Evolutionary conservation across 2,888 invertebrate genomes (phyloP), one percentile per base, ranked within the genome.

Genomic region (Hypsopygia costalis): DNA sequence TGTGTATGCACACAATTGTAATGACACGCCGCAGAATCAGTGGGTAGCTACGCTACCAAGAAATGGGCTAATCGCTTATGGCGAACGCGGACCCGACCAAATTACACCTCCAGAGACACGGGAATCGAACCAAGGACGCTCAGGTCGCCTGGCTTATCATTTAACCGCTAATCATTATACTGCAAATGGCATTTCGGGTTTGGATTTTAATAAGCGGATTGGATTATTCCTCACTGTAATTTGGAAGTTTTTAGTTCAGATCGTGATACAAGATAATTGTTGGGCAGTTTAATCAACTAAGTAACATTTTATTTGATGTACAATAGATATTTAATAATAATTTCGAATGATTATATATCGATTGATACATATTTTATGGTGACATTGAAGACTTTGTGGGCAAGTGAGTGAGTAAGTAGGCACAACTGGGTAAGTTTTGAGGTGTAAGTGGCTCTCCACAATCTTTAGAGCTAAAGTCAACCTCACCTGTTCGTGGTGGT

Each of bases 81-180:
- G 72, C 74, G 86, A 85, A 51, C 36, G 43, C 45, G 34, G 31
- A 85, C 77, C 70, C 66, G 63, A 62, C 71, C 63, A 88, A 88
- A 88, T 88, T 88, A 82, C 80, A 86, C 74, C 62, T 74, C 51
- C 80, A 87, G 81, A 87, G 87, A 87, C 87, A 87, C 85, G 76
- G 81, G 81, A 82, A 70, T 78, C 81, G 69, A 70, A 73, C 75
- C 85, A 86, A 88, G 87, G 87, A 81, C 88, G 79, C 74, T 58
- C 62, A 58, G 88, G 87, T 87, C 88, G 70, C 65, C 63, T 54
- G 71, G 75, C 77, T 85, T 82, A 86, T 86, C 87, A 86, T 86
- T 85, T 83, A 80, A 74, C 69, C 69, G 66, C 78, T 85, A 83
- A 86, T 83, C 77, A 88, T 80, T 71, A 82, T 79, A 70, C 57